Conservation (phyloP, 2,888 invertebrate species). For the Nasonia oneida region DNA sequence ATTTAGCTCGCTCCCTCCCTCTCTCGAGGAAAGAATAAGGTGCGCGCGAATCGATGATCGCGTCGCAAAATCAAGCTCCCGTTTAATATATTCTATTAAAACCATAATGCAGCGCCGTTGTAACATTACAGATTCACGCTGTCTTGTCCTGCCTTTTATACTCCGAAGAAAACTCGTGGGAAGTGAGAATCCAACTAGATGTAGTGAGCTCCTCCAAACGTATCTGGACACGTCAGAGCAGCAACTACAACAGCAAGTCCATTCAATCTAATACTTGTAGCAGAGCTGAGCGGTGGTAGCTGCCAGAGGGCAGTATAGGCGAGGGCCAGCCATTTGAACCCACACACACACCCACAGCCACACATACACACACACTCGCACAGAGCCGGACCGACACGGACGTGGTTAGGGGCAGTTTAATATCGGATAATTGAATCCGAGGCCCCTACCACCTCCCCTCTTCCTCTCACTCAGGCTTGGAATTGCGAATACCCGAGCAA, state of each 20-base stretch:
- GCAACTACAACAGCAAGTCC: constrained; percentile 77
- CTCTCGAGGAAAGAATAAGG: too few relatives aligned
- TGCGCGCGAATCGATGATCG: too few relatives aligned
- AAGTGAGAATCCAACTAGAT: constrained; percentile 30
- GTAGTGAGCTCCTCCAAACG: constrained; percentile 72
- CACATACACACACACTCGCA: not conserved
- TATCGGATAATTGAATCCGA: constrained; percentile 79
- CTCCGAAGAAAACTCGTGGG: not conserved
- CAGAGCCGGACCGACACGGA: constrained; percentile 66
- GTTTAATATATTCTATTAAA: too few relatives aligned
- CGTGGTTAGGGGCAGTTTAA: constrained; percentile 78
- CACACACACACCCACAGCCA: constrained; percentile 65
- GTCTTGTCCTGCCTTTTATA: not conserved
- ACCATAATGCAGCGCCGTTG: too few relatives aligned
- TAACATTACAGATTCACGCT: too few relatives aligned
- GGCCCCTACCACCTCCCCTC: constrained; percentile 66
- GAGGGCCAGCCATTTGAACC: constrained; percentile 73
- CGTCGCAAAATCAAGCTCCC: too few relatives aligned
- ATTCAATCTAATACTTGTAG: constrained; percentile 78
- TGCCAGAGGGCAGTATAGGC: constrained; percentile 54
- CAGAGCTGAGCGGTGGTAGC: constrained; percentile 61
- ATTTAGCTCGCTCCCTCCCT: not conserved
- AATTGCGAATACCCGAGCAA: constrained; percentile 58
- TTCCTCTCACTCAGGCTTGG: constrained; percentile 56
- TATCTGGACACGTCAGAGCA: constrained; percentile 67